A percentile compares a stretch with the other conserved stretches of the same genome.
Conservation (phyloP, 2,797 vertebrate genomes). For the Kryptolebias ocellatus region DNA sequence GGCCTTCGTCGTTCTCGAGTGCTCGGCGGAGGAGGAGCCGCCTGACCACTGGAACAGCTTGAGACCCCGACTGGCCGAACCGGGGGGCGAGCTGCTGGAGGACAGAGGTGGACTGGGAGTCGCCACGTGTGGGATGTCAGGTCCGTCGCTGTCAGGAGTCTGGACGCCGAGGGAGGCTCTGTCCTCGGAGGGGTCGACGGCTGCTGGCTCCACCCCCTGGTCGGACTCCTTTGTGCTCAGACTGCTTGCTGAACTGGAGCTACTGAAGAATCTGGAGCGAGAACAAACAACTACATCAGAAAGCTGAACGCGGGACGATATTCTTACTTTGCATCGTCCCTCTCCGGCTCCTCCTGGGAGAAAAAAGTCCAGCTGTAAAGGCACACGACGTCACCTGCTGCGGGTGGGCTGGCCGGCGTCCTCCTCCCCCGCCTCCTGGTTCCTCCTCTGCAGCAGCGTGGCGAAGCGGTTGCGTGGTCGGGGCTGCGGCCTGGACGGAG, state of each 20-base stretch:
- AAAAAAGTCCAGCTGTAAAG: too few species aligned
- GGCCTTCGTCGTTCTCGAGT: slow-evolving; percentile 25
- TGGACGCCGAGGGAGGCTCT: neutral
- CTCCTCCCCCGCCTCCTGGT: slow-evolving; percentile 73
- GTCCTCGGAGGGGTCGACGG: neutral
- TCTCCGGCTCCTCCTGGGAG: too few species aligned
- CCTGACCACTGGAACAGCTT: slow-evolving; percentile 83
- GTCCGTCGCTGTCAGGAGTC: slow-evolving; percentile 26
- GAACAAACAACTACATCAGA: neutral
- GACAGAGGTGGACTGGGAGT: slow-evolving; percentile 58
- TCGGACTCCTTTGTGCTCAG: slow-evolving; percentile 26
- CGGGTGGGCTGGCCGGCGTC: slow-evolving; percentile 77
- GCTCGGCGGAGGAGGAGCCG: slow-evolving; percentile 44
- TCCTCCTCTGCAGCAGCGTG: slow-evolving; percentile 86
- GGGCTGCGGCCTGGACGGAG: slow-evolving; percentile 13
- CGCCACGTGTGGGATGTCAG: slow-evolving; percentile 35
- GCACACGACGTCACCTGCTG: slow-evolving; percentile 85
- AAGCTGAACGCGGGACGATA: too few species aligned
- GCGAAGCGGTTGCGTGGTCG: slow-evolving; percentile 87
- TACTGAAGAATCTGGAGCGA: slow-evolving; percentile 86
- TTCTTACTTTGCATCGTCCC: too few species aligned
- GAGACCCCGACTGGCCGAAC: slow-evolving; percentile 53
- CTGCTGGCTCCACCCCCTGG: slow-evolving; percentile 5
- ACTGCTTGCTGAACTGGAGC: slow-evolving; percentile 35
- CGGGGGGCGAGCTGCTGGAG: slow-evolving; percentile 5